Conservation (phyloP, 2,797 vertebrate species). For the Novumbra hubbsi region DNA sequence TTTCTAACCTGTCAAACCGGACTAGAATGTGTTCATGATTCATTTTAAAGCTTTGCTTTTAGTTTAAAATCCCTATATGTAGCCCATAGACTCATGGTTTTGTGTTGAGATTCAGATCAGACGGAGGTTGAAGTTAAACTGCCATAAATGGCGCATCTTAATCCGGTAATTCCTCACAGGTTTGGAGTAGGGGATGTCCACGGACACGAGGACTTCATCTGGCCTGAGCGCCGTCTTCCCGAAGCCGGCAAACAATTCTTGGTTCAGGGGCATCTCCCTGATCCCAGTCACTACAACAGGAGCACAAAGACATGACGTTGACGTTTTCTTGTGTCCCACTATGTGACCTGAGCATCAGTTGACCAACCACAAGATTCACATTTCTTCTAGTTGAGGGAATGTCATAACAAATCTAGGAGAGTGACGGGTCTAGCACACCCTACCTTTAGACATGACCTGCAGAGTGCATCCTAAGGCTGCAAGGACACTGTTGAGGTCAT, state of each 20-base stretch:
- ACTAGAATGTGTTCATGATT: neutral
- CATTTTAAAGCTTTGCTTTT: neutral
- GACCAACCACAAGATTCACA: neutral
- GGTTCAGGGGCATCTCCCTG: constrained; percentile 61
- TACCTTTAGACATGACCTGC: constrained; percentile 68
- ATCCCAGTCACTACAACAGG: constrained; percentile 34
- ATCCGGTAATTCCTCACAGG: constrained; percentile 56
- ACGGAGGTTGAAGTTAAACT: neutral
- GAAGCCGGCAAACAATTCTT: constrained; percentile 66
- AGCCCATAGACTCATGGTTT: neutral
- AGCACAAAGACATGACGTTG: neutral
- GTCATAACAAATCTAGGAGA: neutral
- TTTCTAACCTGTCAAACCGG: neutral
- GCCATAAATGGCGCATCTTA: no score
- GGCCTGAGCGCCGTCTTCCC: constrained; percentile 59
- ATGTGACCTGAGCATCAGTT: neutral
- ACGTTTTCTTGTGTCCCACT: neutral
- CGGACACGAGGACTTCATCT: constrained; percentile 74
- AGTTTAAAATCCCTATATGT: neutral
- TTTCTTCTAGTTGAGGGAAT: neutral
- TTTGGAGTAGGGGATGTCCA: constrained; percentile 71
- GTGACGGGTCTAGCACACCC: neutral
- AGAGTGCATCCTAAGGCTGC: constrained; percentile 69
- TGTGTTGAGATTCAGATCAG: neutral
- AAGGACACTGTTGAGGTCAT: constrained; percentile 78